Percentiles rank a stretch among this genome's conserved stretches.
phyloP scores from a whole-genome alignment of 2,888 invertebrate species.

The Zeuzera pyrina region DNA sequence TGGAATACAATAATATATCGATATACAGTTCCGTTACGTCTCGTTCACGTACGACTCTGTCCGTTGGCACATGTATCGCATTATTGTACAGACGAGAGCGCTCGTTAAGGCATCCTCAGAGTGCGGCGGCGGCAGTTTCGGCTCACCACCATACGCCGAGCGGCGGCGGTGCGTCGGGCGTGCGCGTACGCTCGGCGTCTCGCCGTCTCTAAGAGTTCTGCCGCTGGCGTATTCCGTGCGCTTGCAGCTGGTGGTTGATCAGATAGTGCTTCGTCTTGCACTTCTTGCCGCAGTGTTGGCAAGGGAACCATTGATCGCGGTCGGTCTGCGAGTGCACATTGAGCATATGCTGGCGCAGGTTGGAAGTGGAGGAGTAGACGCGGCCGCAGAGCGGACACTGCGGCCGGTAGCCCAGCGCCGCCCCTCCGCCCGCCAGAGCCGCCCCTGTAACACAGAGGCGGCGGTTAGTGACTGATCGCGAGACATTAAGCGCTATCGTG shows the following conservation, averaged over 20 bases:
- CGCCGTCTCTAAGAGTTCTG: constrained; percentile 71
- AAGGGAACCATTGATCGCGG: constrained; percentile 80
- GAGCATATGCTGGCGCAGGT: constrained; percentile 83
- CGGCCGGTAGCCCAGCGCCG: constrained; percentile 72
- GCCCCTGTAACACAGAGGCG: constrained; percentile 79
- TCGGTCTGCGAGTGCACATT: constrained; percentile 82
- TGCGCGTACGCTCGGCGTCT: constrained; percentile 37
- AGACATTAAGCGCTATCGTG: constrained; percentile 48
- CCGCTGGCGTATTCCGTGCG: constrained; percentile 81
- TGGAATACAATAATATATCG: constrained; percentile 19
- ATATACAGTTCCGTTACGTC: constrained; percentile 18
- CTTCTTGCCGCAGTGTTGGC: constrained; percentile 81
- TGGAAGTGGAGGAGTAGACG: constrained; percentile 81
- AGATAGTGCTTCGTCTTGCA: constrained; percentile 85
- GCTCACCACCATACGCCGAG: constrained; percentile 31
- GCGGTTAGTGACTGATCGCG: constrained; percentile 60
- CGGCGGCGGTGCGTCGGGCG: constrained; percentile 27
- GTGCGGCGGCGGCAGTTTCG: background rate
- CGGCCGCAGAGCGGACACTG: constrained; percentile 81
- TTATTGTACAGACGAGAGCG: constrained; percentile 2
- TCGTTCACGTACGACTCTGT: constrained; percentile 22
- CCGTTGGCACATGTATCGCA: constrained; percentile 29
- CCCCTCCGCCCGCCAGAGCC: constrained; percentile 70
- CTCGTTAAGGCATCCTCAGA: background rate
- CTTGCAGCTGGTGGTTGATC: constrained; percentile 83